These are phyloP conservation scores for Folsomia manolachei DNA, from an alignment of 2,888 invertebrate genomes.

Conservation along the genomic window DNA sequence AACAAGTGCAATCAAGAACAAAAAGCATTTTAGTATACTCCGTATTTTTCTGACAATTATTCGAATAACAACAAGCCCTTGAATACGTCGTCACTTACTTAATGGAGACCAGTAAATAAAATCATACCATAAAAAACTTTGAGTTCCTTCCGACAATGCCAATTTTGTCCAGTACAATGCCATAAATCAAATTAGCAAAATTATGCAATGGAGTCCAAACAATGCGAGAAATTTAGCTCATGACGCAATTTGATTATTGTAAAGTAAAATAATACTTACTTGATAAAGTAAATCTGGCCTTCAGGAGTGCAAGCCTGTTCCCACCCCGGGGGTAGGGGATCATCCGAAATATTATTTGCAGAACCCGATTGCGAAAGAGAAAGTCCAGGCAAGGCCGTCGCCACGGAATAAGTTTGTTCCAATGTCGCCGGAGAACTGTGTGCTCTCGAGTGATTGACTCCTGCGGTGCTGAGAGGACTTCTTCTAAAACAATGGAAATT, in stretches of 20 bases:
- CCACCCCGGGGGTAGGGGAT: conserved; percentile 84
- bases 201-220: background rate
- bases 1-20: too few relatives aligned
- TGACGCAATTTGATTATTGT: background rate
- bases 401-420: conserved; percentile 79
- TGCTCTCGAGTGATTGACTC: conserved; percentile 72
- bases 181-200: background rate
- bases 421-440: conserved; percentile 94
- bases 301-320: conserved; percentile 81
- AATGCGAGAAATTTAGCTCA: background rate
- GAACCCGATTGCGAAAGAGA: conserved; percentile 47
- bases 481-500: conserved; percentile 27
- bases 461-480: conserved; percentile 46
- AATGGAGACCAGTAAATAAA: background rate
- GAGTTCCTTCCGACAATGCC: background rate
- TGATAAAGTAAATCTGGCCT: conserved; percentile 84
- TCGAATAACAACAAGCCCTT: conserved; percentile 34
- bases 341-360: conserved; percentile 64
- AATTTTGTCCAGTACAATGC: background rate
- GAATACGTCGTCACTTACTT: conserved; percentile 12
- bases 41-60: too few relatives aligned
- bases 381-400: conserved; percentile 57
- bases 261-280: conserved; percentile 53
- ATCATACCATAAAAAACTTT: background rate
- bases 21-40: too few relatives aligned